These are phyloP conservation scores for Carpatolechia fugitivella DNA, from an alignment of 2,888 invertebrate species.

Conservation along the genomic window DNA sequence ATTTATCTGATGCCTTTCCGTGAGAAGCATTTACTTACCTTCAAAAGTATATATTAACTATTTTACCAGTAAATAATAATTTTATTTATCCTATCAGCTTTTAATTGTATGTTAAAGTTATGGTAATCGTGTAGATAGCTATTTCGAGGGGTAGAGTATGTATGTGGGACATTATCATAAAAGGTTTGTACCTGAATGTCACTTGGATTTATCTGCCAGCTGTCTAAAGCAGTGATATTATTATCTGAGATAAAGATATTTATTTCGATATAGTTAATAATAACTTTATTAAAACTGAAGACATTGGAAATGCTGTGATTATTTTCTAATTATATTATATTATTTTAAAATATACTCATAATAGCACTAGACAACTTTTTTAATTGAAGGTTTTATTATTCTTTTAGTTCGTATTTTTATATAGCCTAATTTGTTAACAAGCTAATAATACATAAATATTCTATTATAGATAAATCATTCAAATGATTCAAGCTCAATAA, in stretches of 20 bases:
- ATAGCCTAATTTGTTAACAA: no score
- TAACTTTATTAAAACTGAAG: background rate
- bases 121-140: slow-evolving; percentile 55
- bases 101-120: slow-evolving; percentile 59
- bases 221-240: slow-evolving; percentile 17
- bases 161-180: slow-evolving; percentile 33
- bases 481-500: no score
- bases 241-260: slow-evolving; percentile 9
- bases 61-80: slow-evolving; percentile 66
- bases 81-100: slow-evolving; percentile 72
- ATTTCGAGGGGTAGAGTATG: slow-evolving; percentile 38
- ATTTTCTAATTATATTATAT: background rate
- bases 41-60: slow-evolving; percentile 51
- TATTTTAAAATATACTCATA: no score
- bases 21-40: slow-evolving; percentile 56
- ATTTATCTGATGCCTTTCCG: slow-evolving; percentile 35
- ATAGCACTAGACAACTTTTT: no score
- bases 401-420: no score
- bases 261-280: slow-evolving; percentile 1
- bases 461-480: no score
- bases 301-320: slow-evolving; percentile 1
- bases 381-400: no score
- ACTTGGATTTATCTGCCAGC: slow-evolving; percentile 28
- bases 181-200: slow-evolving; percentile 58
- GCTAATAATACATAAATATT: no score